Base-by-base conservation (phyloP, 1,140 invertebrate species). In the Oryzaephilus surinamensis region DNA sequence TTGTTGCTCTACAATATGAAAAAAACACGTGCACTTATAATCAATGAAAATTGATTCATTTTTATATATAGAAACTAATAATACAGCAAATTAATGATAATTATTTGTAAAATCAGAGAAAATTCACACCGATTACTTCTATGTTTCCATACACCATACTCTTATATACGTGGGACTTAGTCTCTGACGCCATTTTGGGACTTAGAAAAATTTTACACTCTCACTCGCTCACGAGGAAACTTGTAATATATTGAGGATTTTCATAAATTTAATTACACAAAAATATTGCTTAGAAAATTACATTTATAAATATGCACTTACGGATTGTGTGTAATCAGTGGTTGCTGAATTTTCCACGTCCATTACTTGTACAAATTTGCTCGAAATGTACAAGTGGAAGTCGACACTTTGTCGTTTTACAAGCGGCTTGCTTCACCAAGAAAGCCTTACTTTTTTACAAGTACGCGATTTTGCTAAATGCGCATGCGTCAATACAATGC, bases 131-230 rank as follows among this genome's bases (percentile, higher is more conserved):
- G 19, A 10, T 14, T 32, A 32, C 26, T 23, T 37, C 8, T 29
- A n/a, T n/a, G n/a, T n/a, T n/a, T n/a, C n/a, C n/a, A 5, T 32
- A 15, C 31, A 38, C 15, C 3, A 7, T 6, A 21, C 18, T 7
- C 20, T n/a, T 6, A 16, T 35, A 49, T 50, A 61, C 54, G 60
- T 62, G 57, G 73, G 70, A 76, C 72, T 77, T 75, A 73, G 71
- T 70, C 70, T 69, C 71, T 74, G 79, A 77, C 79, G 79, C 79
- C 79, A 81, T 81, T 78, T 81, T 81, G 73, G 77, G 78, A 81
- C 78, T 81, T 83, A 80, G 77, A 80, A 81, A 80, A 81, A 70
- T 79, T 79, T 77, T 64, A 68, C 63, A 43, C 42, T 34, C 36
- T 26, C 16, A 34, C 37, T 39, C 30, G 29, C 20, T 4, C 45